Base-by-base conservation (phyloP, 1,140 invertebrate genomes). In the Drosophila pallidifrons region DNA sequence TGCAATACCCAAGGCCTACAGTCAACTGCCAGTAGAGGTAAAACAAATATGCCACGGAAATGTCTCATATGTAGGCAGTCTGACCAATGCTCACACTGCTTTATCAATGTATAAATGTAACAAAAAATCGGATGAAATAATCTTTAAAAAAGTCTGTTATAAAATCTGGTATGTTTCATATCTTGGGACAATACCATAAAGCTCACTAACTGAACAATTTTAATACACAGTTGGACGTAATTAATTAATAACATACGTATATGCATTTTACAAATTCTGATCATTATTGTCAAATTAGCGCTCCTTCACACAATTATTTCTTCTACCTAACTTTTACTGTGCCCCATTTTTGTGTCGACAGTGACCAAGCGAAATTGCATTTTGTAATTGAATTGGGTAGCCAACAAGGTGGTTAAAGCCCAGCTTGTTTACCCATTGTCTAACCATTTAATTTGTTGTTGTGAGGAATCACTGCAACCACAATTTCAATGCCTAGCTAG, bases 361-460 rank as follows among this genome's bases (percentile, higher is more conserved):
- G 0, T 32, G 5, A 13, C 25, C 51, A 1, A 32, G 6, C 3
- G 3, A 32, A 0, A 15, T 54, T 11, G 70, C 67, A 79, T 74
- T 88, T 79, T 68, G 72, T 79, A 82, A 86, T 87, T 86, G 79
- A 82, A 75, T 75, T 54, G 71, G 28, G 41, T 10, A 38, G 16
- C 30, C 16, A 30, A 25, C 58, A 16, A 11, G 35, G 1, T 11
- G 20, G 4, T 43, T 41, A 64, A 13, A 60, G 66, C 25, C n/a
- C 32, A 32, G 8, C 51, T 47, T 87, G 82, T 87, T 87, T 87
- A 88, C 79, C 80, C 69, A 71, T 80, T 82, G 83, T 87, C 83
- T 87, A 77, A 83, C 83, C 83, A 83, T 88, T 87, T 87, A 83
- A 88, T 87, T 79, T 88, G 77, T 87, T 73, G 77, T 77, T 77